A percentile compares a stretch with the other conserved stretches of the same genome.
Conservation (phyloP, 2,888 invertebrate genomes). For the Cartodere bifasciata region DNA sequence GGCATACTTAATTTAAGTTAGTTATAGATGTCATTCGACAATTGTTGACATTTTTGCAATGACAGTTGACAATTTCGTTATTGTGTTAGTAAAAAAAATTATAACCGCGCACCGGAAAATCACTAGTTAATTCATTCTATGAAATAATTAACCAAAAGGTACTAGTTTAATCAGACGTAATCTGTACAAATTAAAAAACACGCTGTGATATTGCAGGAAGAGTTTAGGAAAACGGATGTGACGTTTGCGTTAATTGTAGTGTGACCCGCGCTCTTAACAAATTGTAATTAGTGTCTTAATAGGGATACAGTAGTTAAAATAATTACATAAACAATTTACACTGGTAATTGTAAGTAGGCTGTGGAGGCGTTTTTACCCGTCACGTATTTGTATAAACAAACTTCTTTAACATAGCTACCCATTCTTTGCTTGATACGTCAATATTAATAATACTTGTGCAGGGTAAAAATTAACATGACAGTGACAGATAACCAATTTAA, state of each 20-base stretch:
- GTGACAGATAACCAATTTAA: slow-evolving; percentile 24
- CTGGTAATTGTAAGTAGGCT: slow-evolving; percentile 26
- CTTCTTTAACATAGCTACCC: slow-evolving; percentile 7
- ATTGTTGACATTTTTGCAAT: no score
- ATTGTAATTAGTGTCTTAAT: slow-evolving; percentile 37
- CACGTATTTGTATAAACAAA: slow-evolving; percentile 15
- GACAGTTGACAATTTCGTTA: no score
- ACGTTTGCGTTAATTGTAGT: slow-evolving; percentile 34
- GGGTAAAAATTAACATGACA: slow-evolving; percentile 16
- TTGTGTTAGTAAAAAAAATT: no score
- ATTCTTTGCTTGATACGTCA: slow-evolving; percentile 10
- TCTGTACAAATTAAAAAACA: slow-evolving; percentile 28
- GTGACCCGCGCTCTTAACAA: slow-evolving; percentile 35
- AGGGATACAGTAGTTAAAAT: slow-evolving; percentile 38
- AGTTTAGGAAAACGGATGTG: slow-evolving; percentile 29
- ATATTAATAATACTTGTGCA: slow-evolving; percentile 16
- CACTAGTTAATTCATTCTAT: no score
- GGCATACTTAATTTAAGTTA: no score
- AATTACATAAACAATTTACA: slow-evolving; percentile 35
- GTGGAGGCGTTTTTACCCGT: slow-evolving; percentile 25
- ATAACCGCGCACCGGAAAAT: no score
- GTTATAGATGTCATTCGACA: no score
- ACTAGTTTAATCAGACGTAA: slow-evolving; percentile 21
- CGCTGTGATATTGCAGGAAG: slow-evolving; percentile 30
- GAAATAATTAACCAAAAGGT: no score